phyloP scores from a whole-genome alignment of 2,888 invertebrate species.

The Listrodromus nycthemerus region DNA sequence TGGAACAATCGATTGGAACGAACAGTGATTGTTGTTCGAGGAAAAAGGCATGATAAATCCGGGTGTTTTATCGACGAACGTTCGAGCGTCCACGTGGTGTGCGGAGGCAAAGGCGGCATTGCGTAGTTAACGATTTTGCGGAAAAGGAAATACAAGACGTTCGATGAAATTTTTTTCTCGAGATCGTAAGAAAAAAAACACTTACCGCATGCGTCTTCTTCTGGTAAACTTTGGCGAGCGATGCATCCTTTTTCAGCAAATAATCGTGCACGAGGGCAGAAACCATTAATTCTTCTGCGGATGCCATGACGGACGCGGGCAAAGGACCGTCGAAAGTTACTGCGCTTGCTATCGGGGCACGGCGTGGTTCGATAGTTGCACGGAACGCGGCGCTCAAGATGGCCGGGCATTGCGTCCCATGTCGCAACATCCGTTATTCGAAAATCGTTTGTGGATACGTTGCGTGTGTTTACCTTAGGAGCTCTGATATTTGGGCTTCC shows the following conservation, averaged over 20 bases:
- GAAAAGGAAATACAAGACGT: slow-evolving; percentile 21
- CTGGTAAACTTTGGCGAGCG: slow-evolving; percentile 89
- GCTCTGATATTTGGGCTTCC: not conserved
- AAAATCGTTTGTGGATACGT: not conserved
- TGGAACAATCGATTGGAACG: not conserved
- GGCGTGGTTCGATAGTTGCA: slow-evolving; percentile 36
- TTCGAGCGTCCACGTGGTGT: slow-evolving; percentile 71
- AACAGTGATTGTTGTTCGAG: not conserved
- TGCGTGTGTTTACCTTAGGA: not conserved
- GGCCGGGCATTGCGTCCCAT: not conserved
- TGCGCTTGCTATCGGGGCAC: slow-evolving; percentile 27
- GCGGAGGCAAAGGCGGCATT: slow-evolving; percentile 58
- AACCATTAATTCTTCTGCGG: slow-evolving; percentile 83
- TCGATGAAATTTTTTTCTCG: not conserved
- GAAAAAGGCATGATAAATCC: not conserved
- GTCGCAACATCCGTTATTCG: slow-evolving; percentile 10
- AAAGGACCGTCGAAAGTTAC: slow-evolving; percentile 61
- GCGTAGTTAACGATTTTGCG: slow-evolving; percentile 31
- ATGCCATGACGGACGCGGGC: slow-evolving; percentile 84
- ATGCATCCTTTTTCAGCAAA: slow-evolving; percentile 88
- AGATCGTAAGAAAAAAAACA: slow-evolving; percentile 70
- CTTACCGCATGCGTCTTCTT: slow-evolving; percentile 92
- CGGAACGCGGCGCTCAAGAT: slow-evolving; percentile 46
- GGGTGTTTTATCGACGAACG: slow-evolving; percentile 27
- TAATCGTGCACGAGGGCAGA: slow-evolving; percentile 89